Evolutionary conservation across 2,113 vertebrate genomes (phyloP).

Genomic region (Syrmaticus mikado): DNA sequence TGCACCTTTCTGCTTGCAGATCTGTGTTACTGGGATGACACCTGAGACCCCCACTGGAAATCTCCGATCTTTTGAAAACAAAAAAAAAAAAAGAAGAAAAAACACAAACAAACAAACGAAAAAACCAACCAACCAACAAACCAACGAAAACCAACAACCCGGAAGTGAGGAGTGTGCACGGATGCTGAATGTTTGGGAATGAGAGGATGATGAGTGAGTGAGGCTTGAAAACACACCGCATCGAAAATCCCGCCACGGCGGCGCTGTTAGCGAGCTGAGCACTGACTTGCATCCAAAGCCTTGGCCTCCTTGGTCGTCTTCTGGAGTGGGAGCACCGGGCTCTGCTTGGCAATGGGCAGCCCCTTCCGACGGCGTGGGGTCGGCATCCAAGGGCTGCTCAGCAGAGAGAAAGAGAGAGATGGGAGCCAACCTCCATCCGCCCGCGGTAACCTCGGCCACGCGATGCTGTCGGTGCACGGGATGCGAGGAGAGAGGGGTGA

Average conservation of each 20-base stretch:
- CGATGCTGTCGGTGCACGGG: conserved; percentile 50
- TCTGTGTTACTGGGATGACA: conserved; percentile 79
- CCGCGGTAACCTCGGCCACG: conserved; percentile 63
- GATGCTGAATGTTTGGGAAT: conserved; percentile 91
- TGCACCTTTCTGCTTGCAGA: conserved; percentile 76
- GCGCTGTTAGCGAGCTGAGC: conserved; percentile 76
- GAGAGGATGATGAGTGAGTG: conserved; percentile 91
- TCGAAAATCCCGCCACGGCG: conserved; percentile 85
- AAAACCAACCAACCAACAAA: not conserved
- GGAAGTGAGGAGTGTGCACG: conserved; percentile 90
- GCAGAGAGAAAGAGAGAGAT: conserved; percentile 23
- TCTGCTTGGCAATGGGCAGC: conserved; percentile 20
- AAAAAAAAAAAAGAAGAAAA: not conserved
- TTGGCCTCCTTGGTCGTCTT: conserved; percentile 56
- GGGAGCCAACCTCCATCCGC: conserved; percentile 66
- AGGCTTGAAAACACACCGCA: conserved; percentile 93
- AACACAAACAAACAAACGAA: not conserved
- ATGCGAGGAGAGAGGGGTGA: conserved; percentile 52
- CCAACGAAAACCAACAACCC: not conserved
- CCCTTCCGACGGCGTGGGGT: conserved; percentile 67
- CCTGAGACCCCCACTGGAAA: conserved; percentile 91
- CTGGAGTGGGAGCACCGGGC: not conserved
- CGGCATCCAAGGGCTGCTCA: conserved; percentile 51
- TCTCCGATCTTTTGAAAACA: conserved; percentile 87
- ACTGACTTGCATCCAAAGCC: conserved; percentile 67